A percentile compares a stretch with the other conserved stretches of the same genome.
Evolutionary conservation across 2,113 vertebrate genomes (phyloP).

Genomic region (Trematocara stigmaticum): DNA sequence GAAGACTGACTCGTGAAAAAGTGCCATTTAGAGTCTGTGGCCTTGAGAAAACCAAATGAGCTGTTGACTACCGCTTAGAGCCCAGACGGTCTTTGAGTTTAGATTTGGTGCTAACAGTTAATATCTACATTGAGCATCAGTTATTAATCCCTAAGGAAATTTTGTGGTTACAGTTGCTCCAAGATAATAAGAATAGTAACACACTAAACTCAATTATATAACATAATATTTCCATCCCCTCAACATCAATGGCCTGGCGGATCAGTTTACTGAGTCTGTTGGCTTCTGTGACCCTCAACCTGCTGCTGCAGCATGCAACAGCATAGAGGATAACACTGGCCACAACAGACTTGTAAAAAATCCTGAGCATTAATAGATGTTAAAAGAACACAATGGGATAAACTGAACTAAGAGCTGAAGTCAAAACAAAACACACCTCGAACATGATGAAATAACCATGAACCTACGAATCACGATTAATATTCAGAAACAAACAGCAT

Average conservation of each 20-base stretch:
- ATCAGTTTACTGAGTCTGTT: neutral
- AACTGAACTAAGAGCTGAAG: neutral
- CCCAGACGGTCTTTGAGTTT: neutral
- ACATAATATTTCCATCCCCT: neutral
- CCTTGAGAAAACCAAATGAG: neutral
- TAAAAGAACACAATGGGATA: neutral
- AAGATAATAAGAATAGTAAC: neutral
- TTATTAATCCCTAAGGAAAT: neutral
- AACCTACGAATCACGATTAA: neutral
- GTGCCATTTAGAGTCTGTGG: neutral
- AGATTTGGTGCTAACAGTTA: neutral
- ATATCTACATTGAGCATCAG: neutral
- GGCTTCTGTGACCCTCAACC: neutral
- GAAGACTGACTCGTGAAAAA: neutral
- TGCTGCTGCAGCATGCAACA: neutral
- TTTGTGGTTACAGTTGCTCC: neutral
- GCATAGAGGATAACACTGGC: neutral
- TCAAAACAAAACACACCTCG: neutral
- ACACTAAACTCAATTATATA: neutral
- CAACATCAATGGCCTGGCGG: accelerated
- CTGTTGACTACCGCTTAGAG: neutral
- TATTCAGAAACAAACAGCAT: neutral
- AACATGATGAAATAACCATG: neutral
- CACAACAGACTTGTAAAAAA: neutral
- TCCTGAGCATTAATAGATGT: neutral